Conservation (phyloP, 2,113 vertebrate genomes). For the Indri indri region DNA sequence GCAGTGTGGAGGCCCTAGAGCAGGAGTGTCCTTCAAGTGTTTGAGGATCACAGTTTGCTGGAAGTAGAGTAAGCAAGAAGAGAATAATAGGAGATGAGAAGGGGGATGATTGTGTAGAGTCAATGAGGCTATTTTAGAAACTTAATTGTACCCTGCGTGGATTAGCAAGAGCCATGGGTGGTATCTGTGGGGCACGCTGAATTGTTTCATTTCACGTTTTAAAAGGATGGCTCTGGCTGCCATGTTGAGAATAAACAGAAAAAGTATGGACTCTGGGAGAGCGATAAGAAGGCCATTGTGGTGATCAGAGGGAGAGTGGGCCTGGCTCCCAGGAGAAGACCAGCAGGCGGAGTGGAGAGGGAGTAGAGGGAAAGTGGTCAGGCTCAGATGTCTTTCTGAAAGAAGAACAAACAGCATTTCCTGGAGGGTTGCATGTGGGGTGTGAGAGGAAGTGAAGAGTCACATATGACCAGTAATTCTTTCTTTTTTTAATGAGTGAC, state of each 20-base stretch:
- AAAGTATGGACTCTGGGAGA: too few relatives aligned
- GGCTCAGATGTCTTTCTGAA: background rate
- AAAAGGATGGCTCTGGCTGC: background rate
- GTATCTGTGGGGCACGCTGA: background rate
- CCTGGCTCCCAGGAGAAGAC: rapidly evolving
- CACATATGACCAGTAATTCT: background rate
- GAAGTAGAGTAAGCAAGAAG: background rate
- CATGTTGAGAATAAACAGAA: background rate
- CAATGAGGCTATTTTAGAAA: background rate
- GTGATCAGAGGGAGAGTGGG: background rate
- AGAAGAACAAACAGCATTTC: background rate
- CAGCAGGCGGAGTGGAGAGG: rapidly evolving
- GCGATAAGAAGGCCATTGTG: rapidly evolving
- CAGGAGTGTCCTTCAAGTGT: background rate
- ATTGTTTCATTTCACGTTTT: background rate
- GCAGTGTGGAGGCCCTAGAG: background rate
- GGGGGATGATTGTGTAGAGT: background rate
- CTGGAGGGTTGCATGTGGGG: rapidly evolving
- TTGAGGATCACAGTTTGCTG: background rate
- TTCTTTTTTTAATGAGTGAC: background rate
- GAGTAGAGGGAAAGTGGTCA: background rate
- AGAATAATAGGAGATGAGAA: background rate
- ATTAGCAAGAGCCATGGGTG: background rate
- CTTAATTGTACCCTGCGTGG: background rate
- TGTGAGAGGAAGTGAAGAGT: background rate